Percentiles rank a stretch among this genome's conserved stretches.
Evolutionary conservation across 2,113 vertebrate genomes (phyloP).

Genomic region (Chinchilla lanigera): DNA sequence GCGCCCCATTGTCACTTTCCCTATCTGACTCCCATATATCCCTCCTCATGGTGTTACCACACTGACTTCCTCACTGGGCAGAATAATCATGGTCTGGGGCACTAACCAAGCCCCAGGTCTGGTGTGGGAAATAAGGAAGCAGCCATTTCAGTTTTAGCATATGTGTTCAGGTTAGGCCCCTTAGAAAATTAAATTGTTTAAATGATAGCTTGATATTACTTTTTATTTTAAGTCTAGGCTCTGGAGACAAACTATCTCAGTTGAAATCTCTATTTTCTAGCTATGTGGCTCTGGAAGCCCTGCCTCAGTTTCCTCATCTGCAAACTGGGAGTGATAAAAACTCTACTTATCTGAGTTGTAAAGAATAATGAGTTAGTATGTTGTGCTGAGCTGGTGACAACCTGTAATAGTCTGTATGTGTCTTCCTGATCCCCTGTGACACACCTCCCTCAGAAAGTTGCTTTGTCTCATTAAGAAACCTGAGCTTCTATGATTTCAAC

Average conservation of each 20-base stretch:
- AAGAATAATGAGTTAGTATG: neutral
- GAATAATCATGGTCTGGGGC: no score
- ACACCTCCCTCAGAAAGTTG: neutral
- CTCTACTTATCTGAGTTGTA: neutral
- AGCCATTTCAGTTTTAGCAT: neutral
- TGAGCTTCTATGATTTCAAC: neutral
- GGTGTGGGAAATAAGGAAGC: neutral
- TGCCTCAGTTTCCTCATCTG: constrained; percentile 36
- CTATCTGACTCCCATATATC: no score
- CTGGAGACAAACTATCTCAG: neutral
- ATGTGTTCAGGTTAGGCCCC: fast-evolving
- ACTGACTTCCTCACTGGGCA: neutral
- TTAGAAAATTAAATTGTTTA: neutral
- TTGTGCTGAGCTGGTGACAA: neutral
- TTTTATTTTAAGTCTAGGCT: neutral
- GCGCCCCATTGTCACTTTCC: neutral
- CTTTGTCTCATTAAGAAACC: neutral
- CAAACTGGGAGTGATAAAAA: constrained; percentile 6
- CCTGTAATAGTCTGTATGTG: fast-evolving
- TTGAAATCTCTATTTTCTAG: neutral
- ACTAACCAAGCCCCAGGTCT: neutral
- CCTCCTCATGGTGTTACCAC: neutral
- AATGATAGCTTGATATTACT: neutral
- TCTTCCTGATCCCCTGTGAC: neutral
- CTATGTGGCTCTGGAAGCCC: neutral